A percentile compares a stretch with the other conserved stretches of the same genome.
Evolutionary conservation across 2,797 vertebrate genomes (phyloP).

Genomic region (Amniataba percoides): DNA sequence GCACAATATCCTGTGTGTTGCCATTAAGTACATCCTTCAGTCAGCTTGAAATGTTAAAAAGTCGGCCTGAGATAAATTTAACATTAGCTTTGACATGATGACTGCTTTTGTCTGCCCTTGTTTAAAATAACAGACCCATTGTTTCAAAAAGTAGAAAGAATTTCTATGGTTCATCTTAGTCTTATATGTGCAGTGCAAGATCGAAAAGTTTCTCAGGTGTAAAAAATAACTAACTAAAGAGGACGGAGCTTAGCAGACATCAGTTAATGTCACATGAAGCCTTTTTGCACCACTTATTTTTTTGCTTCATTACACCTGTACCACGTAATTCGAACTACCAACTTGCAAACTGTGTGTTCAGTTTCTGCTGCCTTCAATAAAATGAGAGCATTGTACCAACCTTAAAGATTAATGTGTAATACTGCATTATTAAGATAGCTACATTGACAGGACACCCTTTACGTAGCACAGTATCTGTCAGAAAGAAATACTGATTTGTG

Average conservation of each 20-base stretch:
- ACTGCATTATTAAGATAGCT: constrained; percentile 33
- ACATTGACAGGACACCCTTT: constrained; percentile 7
- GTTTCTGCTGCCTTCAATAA: constrained; percentile 53
- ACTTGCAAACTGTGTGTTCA: constrained; percentile 5
- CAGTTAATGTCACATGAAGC: constrained; percentile 14
- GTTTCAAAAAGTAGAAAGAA: not conserved
- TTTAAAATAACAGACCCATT: not conserved
- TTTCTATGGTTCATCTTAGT: not conserved
- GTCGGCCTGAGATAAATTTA: too few species aligned
- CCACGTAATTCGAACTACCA: constrained; percentile 33
- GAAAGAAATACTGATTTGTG: constrained; percentile 17
- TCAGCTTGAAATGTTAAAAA: too few species aligned
- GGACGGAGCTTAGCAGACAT: constrained; percentile 18
- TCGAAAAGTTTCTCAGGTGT: not conserved
- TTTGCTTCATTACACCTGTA: constrained; percentile 37
- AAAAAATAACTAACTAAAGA: not conserved
- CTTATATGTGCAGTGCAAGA: not conserved
- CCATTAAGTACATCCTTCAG: too few species aligned
- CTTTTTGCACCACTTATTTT: constrained; percentile 23
- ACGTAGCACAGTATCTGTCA: constrained; percentile 18
- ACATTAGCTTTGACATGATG: too few species aligned
- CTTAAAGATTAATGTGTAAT: constrained; percentile 34
- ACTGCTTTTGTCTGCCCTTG: not conserved
- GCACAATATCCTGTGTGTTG: too few species aligned
- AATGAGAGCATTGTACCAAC: constrained; percentile 64